phyloP scores from a whole-genome alignment of 2,113 vertebrate genomes.

The Etheostoma spectabile region DNA sequence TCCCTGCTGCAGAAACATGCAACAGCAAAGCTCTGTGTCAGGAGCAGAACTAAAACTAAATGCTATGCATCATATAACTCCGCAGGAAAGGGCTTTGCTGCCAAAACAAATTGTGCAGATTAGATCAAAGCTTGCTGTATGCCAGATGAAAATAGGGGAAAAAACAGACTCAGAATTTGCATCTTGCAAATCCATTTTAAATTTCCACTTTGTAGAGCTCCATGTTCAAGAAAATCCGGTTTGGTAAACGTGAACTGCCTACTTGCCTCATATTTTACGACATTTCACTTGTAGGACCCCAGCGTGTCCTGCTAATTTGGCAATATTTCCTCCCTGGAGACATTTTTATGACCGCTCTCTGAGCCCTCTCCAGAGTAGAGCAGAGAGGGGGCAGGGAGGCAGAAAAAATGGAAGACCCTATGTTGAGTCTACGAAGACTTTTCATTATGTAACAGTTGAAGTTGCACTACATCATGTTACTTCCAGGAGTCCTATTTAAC shows the following conservation, averaged over 20 bases:
- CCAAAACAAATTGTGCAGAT: constrained; percentile 53
- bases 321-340: constrained; percentile 80
- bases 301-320: constrained; percentile 80
- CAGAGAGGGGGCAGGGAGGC: constrained; percentile 21
- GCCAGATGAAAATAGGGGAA: constrained; percentile 8
- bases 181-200: constrained; percentile 49
- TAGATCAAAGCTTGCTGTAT: constrained; percentile 44
- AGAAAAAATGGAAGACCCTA: constrained; percentile 65
- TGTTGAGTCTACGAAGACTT: constrained; percentile 74
- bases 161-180: constrained; percentile 47
- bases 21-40: constrained; percentile 38
- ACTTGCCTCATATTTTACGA: constrained; percentile 71
- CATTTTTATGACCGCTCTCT: constrained; percentile 77
- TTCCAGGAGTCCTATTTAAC: constrained; percentile 53
- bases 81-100: constrained; percentile 28
- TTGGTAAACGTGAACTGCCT: constrained; percentile 47
- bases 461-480: constrained; percentile 63
- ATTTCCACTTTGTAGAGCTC: constrained; percentile 37
- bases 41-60: constrained; percentile 17
- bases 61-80: constrained; percentile 16
- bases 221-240: constrained; percentile 48
- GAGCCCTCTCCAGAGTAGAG: constrained; percentile 38
- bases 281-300: constrained; percentile 65
- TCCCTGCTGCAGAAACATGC: constrained; percentile 48
- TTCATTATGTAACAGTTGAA: constrained; percentile 78